These are phyloP conservation scores for Acanthosepion lycidas DNA, from an alignment of 2,888 invertebrate species.

Conservation along the genomic window DNA sequence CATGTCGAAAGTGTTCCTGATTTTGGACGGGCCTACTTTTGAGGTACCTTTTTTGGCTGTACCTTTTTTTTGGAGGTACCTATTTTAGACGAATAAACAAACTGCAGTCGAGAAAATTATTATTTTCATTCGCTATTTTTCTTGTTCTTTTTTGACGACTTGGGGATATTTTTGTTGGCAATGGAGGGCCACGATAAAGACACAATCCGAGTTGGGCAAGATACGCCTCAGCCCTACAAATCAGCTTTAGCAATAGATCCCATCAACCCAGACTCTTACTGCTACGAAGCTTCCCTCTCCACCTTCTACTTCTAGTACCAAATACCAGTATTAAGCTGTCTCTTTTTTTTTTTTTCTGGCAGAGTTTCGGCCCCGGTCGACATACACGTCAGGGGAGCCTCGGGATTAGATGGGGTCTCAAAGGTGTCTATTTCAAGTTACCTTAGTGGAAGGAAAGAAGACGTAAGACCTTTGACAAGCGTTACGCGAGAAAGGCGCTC, in stretches of 20 bases:
- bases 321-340: no score
- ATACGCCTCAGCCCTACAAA: neutral
- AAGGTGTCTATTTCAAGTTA: slow-evolving; percentile 14
- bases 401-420: slow-evolving; percentile 16
- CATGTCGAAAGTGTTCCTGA: no score
- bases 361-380: slow-evolving; percentile 17
- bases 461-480: slow-evolving; percentile 21
- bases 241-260: neutral
- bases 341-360: neutral
- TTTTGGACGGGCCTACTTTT: no score
- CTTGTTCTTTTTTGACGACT: no score
- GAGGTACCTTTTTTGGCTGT: no score
- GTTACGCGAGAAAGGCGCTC: neutral
- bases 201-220: neutral
- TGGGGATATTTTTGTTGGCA: neutral
- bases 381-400: slow-evolving; percentile 2
- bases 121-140: no score
- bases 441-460: neutral
- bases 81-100: no score
- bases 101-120: no score
- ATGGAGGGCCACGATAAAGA: neutral
- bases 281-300: neutral
- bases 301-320: neutral
- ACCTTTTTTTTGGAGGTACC: no score
- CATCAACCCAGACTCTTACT: neutral